These are phyloP conservation scores for Aethina tumida DNA, from an alignment of 1,140 invertebrate genomes.

Conservation along the genomic window DNA sequence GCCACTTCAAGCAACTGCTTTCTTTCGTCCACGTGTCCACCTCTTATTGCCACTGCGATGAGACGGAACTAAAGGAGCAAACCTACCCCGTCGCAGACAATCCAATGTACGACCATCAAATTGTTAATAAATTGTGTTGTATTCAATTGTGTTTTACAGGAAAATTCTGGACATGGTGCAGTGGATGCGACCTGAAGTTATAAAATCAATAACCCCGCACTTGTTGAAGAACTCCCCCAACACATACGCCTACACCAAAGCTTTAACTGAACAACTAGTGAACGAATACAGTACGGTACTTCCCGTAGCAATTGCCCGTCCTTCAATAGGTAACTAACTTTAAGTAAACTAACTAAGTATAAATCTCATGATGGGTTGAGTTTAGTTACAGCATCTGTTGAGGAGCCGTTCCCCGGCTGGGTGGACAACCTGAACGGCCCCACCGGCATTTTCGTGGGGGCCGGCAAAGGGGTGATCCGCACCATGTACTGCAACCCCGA, in stretches of 20 bases:
- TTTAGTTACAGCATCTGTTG: slow-evolving; percentile 55
- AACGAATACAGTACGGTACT: slow-evolving; percentile 46
- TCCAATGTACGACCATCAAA: slow-evolving; percentile 58
- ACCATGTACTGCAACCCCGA: slow-evolving; percentile 54
- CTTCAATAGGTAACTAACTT: slow-evolving; percentile 58
- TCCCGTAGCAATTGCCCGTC: slow-evolving; percentile 59
- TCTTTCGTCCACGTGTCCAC: slow-evolving; percentile 71
- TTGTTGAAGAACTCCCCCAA: slow-evolving; percentile 64
- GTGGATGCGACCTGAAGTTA: slow-evolving; percentile 62
- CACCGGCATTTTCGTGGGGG: slow-evolving; percentile 66
- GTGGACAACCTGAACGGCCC: slow-evolving; percentile 91
- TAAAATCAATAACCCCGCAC: slow-evolving; percentile 65
- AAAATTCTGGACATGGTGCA: slow-evolving; percentile 59
- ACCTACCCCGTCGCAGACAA: slow-evolving; percentile 57
- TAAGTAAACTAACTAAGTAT: slow-evolving; percentile 2
- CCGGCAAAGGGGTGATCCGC: slow-evolving; percentile 71
- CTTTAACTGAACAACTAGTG: slow-evolving; percentile 61
- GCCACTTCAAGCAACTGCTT: slow-evolving; percentile 30
- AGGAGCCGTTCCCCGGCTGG: slow-evolving; percentile 74
- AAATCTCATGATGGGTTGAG: slow-evolving; percentile 7
- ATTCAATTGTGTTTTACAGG: slow-evolving; percentile 22
- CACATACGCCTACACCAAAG: slow-evolving; percentile 73
- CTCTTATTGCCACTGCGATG: slow-evolving; percentile 69
- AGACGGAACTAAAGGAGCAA: slow-evolving; percentile 55
- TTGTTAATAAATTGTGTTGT: background rate